Evolutionary conservation across 2,888 invertebrate genomes (phyloP).

Genomic region (Campaea margaritaria): DNA sequence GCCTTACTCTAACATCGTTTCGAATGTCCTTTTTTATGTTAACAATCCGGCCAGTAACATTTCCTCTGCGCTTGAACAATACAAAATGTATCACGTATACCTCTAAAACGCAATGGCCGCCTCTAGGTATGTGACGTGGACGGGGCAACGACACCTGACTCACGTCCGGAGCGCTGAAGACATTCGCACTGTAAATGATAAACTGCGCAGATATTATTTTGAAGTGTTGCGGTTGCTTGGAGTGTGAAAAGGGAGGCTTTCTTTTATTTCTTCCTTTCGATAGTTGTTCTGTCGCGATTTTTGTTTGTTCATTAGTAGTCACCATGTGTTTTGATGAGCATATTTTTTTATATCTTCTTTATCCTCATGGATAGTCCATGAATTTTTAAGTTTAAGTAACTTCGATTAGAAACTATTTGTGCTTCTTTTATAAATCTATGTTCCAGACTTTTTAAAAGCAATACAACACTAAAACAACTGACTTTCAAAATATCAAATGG

Average conservation of each 20-base stretch:
- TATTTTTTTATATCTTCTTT: no score
- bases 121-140: constrained; percentile 67
- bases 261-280: background rate
- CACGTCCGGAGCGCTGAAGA: constrained; percentile 69
- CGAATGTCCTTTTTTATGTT: background rate
- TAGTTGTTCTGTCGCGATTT: no score
- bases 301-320: no score
- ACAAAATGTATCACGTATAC: constrained; percentile 31
- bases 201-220: constrained; percentile 51
- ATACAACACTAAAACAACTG: no score
- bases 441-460: no score
- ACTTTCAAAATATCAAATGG: no score
- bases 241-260: constrained; percentile 7
- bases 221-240: constrained; percentile 4
- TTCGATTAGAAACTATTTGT: no score
- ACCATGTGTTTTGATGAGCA: no score
- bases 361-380: no score
- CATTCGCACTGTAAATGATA: constrained; percentile 59
- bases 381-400: no score
- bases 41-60: background rate
- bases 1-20: background rate
- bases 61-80: constrained; percentile 12
- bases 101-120: constrained; percentile 63
- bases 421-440: no score
- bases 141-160: constrained; percentile 81